Base-by-base conservation (phyloP, 2,888 invertebrate genomes). In the Metalampra italica region DNA sequence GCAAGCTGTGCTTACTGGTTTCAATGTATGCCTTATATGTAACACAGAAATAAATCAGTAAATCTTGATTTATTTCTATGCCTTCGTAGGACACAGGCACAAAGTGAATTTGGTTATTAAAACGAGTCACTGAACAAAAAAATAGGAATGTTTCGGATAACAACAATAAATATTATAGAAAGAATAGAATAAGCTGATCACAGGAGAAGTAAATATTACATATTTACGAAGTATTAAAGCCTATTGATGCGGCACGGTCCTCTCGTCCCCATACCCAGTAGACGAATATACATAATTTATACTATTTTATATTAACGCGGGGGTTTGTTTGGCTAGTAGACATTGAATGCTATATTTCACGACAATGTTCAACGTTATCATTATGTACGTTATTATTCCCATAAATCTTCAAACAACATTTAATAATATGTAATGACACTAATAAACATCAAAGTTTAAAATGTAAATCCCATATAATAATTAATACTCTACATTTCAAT, bases 171-270 rank as follows among this genome's bases (percentile, higher is more conserved):
- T 74, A 77, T 71, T 74, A 77, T 71, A 76, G 68, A 78, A 72
- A 75, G 73, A 75, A 80, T 70, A 82, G 52, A 52, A 74, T 72
- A 79, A 77, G 74, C 75, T 77, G 82, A 86, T 87, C 85, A 87
- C 86, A 87, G 80, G 73, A 73, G 72, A 81, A 84, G 82, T 83
- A 83, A 81, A 84, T 82, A 84, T 82, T 72, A 81, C 66, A 80
- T 81, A 80, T 81, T 81, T 80, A 82, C 79, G 76, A 74, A 68
- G 77, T 72, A 77, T 70, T 65, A 68, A 75, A 70, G 70, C 63
- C 65, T 74, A 73, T 68, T 60, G 72, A 70, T 69, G 75, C 66
- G 68, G 66, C 68, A 65, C 67, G 68, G 63, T 67, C 65, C 63
- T 68, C 62, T 68, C 68, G 68, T 45, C 3, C 34, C 34, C n/a